Evolutionary conservation across 2,888 invertebrate genomes (phyloP), one percentile per base, ranked within the genome.

Genomic region (Electrophaes corylata): DNA sequence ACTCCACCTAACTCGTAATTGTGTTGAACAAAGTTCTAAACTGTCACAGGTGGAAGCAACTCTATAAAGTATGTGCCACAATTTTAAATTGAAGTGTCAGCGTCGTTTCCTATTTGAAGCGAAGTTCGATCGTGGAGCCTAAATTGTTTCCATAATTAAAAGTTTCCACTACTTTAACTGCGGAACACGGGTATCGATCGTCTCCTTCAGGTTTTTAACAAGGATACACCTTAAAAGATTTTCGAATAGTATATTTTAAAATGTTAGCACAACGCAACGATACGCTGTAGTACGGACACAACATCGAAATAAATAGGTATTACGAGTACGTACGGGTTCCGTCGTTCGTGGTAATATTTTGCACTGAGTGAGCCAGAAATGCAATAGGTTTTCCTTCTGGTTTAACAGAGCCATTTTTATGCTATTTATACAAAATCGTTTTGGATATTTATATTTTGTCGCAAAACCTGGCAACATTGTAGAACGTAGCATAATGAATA

Each of bases 11-110:
- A 44, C 16, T 44, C 18, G 26, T 44, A 37, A 45, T 47, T 39
- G 47, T 43, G 35, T 43, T 48, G 41, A 26, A 19, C 33, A 11
- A 55, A 48, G 43, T 49, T 44, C 33, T 35, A 12, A 37, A 46
- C 31, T 40, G 41, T 43, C 29, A 29, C 59, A 51, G 49, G 39
- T 49, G 26, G 26, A 6, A 37, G 45, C 4, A 44, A 44, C 49
- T 56, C 16, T 41, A 23, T 43, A 23, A 41, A 48, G 16, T 19
- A 29, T 26, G 47, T 35, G 54, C 18, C 40, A 50, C 35, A 45
- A 49, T 55, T 56, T 60, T 39, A 52, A 51, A 57, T 50, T 55
- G 47, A 51, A 60, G 40, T 55, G 55, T 60, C 60, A 33, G 33
- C 33, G 39, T 39, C 49, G 26, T 43, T 60, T 52, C 51, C 47